Evolutionary conservation across 2,797 vertebrate species (phyloP), one percentile per base, ranked within the genome.

Genomic region (Masticophis lateralis): DNA sequence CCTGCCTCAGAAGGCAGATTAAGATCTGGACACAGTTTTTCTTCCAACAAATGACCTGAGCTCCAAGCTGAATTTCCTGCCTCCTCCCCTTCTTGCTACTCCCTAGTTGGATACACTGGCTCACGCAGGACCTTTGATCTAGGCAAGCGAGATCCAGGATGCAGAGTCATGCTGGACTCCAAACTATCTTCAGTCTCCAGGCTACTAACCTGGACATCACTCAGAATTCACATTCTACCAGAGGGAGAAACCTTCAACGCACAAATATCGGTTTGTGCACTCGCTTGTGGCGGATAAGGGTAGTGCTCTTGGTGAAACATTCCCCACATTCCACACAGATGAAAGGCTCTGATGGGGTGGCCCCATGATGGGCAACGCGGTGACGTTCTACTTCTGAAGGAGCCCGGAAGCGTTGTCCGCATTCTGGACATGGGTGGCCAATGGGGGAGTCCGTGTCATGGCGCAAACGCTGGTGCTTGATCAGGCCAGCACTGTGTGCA

Each of bases 401-500:
- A 2, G 93, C 95, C 0, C 94, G 83, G 61, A 95, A 94, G 90
- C 94, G 92, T 88, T 93, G 92, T 56, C 95, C 90, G 0, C 96
- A 94, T 16, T 96, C 95, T 0, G 95, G 94, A 60, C 95, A 95
- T 8, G 95, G 1, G 11, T 96, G n/a, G 86, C 95, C 20, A 94
- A 96, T 51, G 93, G 94, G 37, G 92, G 95, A 90, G 95, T 96
- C 0, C 92, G 96, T 9, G 95, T 97, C 96, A 0, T 96, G 97
- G 88, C 97, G 97, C 27, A 97, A 94, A 63, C 97, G 95, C 91
- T 97, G 95, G 90, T 97, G 97, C 86, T 97, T 97, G 37, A 96
- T 94, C 79, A 97, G 94, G 88, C 97, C 97, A 87, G 97, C 96
- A 66, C 97, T 97, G 60, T 97, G 97, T 51, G 97, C 96, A 87